Conservation (phyloP, 2,888 invertebrate species). For the Cantharis rufa region DNA sequence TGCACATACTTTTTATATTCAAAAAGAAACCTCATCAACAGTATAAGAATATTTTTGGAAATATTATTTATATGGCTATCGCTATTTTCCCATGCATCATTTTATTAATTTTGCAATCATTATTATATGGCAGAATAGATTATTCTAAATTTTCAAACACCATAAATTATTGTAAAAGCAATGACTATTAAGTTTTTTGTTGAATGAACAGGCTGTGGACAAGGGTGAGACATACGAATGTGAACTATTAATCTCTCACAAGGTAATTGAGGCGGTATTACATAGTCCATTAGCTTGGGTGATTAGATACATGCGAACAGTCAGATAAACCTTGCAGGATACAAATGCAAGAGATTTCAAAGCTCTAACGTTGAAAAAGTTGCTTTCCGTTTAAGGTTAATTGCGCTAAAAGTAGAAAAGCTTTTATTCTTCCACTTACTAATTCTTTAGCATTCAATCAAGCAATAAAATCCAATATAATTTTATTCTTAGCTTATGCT, state of each 20-base stretch:
- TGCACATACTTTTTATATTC: not conserved
- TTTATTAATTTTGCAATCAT: not conserved
- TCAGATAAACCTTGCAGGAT: slow-evolving; percentile 35
- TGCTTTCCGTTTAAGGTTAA: slow-evolving; percentile 24
- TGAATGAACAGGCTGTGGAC: slow-evolving; percentile 34
- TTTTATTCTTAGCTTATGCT: not conserved
- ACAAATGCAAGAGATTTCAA: slow-evolving; percentile 38
- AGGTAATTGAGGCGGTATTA: slow-evolving; percentile 46
- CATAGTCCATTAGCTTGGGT: slow-evolving; percentile 43
- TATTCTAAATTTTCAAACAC: not conserved
- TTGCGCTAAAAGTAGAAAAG: slow-evolving; percentile 13
- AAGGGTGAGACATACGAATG: slow-evolving; percentile 43
- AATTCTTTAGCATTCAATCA: slow-evolving; percentile 14
- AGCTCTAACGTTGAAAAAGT: slow-evolving; percentile 29
- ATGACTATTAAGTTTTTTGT: slow-evolving; percentile 36
- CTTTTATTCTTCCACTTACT: slow-evolving; percentile 19
- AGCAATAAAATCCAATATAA: not conserved
- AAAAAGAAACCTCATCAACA: too few species aligned
- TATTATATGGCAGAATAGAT: not conserved
- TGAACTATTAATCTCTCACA: slow-evolving; percentile 43
- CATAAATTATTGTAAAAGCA: slow-evolving; percentile 16
- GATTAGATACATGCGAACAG: slow-evolving; percentile 41
- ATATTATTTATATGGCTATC: not conserved
- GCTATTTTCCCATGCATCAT: not conserved
- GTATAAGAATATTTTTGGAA: not conserved